These are phyloP conservation scores for Phymanthus crucifer DNA, from an alignment of 92 coral and sea anemone species.

Conservation along the genomic window DNA sequence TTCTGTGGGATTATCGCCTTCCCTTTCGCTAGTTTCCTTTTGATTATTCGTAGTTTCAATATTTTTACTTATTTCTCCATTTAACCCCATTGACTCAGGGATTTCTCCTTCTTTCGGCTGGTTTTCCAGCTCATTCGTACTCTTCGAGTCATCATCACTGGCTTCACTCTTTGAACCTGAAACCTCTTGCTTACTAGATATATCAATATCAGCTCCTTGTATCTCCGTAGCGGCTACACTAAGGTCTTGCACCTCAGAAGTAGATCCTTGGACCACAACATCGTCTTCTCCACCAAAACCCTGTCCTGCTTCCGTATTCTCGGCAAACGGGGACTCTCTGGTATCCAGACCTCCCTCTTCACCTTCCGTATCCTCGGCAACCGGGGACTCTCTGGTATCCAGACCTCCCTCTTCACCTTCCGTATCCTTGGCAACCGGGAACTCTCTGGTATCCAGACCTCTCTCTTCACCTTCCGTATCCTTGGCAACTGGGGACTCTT, in stretches of 20 bases:
- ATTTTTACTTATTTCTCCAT: neutral
- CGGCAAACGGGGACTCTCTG: neutral
- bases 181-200: neutral
- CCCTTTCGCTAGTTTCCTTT: neutral
- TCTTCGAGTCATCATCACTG: neutral
- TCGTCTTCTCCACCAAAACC: neutral
- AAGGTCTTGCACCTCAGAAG: neutral
- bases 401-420: constrained; percentile 22
- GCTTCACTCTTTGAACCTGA: neutral
- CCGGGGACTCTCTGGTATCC: neutral
- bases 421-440: constrained; percentile 1
- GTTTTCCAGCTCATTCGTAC: neutral
- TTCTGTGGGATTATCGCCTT: neutral
- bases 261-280: neutral
- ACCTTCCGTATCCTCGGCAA: neutral
- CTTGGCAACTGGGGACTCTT: neutral
- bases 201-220: neutral
- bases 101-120: neutral
- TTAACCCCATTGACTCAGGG: neutral
- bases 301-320: neutral
- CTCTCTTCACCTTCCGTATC: neutral
- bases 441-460: neutral
- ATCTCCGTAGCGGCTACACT: neutral
- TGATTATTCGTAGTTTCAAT: neutral
- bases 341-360: constrained; percentile 21